Evolutionary conservation across 2,113 vertebrate genomes (phyloP).

Genomic region (Apteryx owenii): DNA sequence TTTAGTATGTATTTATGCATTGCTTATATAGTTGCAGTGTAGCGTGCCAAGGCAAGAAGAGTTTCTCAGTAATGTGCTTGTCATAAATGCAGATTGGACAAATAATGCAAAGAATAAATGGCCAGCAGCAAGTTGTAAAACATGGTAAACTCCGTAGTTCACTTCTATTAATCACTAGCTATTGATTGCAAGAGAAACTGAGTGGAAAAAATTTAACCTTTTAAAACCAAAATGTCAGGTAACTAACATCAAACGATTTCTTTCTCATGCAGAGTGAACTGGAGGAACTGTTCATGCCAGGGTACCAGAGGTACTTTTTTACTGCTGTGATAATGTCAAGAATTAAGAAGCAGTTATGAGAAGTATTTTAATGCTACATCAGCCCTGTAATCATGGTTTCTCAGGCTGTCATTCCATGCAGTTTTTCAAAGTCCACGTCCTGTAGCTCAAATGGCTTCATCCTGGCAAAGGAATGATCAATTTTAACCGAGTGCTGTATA

Average conservation of each 20-base stretch:
- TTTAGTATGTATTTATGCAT: background rate
- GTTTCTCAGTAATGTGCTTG: background rate
- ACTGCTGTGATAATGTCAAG: conserved; percentile 41
- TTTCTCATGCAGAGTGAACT: background rate
- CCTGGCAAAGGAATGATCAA: background rate
- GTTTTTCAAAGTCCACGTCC: background rate
- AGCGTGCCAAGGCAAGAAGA: background rate
- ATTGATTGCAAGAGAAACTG: conserved; percentile 19
- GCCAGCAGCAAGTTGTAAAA: conserved; percentile 31
- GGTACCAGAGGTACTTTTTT: background rate
- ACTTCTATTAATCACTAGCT: conserved; percentile 20
- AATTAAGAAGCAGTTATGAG: conserved; percentile 36
- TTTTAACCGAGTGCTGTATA: background rate
- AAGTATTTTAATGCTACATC: conserved; percentile 19
- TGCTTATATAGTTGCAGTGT: background rate
- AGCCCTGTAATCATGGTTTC: background rate
- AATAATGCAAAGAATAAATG: background rate
- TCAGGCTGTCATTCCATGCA: conserved; percentile 4
- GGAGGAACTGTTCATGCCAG: background rate
- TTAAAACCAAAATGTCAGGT: conserved; percentile 43
- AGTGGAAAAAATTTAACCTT: conserved; percentile 36
- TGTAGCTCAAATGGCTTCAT: background rate
- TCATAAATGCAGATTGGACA: conserved; percentile 29
- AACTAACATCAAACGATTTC: background rate
- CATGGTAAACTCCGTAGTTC: background rate